Conservation (phyloP, 2,113 vertebrate genomes). For the Nothocercus nigrocapillus region DNA sequence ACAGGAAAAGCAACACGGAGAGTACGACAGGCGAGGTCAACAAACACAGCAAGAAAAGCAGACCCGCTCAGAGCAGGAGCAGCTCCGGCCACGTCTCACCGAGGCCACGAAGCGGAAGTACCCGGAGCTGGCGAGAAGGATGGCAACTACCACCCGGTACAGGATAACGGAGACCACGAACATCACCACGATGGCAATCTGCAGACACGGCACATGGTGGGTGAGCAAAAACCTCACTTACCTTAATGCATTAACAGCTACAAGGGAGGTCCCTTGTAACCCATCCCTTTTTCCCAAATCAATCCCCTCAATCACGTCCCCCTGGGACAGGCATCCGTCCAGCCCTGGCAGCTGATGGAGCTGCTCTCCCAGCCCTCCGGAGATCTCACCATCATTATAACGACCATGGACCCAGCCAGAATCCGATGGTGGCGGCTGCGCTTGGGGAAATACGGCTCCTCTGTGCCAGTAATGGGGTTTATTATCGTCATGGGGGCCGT, state of each 20-base stretch:
- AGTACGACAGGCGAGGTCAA: not conserved
- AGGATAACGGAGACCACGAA: conserved; percentile 64
- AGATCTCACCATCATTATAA: conserved; percentile 58
- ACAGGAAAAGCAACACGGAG: not conserved
- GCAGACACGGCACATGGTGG: accelerated
- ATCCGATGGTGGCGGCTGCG: not conserved
- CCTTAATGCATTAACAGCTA: not conserved
- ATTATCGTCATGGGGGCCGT: conserved; percentile 41
- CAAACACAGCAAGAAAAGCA: not conserved
- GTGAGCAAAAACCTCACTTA: not conserved
- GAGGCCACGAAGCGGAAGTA: conserved; percentile 59
- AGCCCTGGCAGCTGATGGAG: not conserved
- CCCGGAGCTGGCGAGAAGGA: conserved; percentile 49
- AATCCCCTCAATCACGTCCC: not conserved
- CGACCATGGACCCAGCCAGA: conserved; percentile 44
- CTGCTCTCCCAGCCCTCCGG: not conserved
- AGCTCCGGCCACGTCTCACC: conserved; percentile 68
- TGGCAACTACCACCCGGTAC: conserved; percentile 32
- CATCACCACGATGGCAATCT: conserved; percentile 64
- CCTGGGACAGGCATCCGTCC: accelerated
- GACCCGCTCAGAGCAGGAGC: accelerated
- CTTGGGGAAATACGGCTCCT: conserved; percentile 65
- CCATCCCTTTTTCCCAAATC: not conserved
- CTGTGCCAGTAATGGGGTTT: conserved; percentile 55
- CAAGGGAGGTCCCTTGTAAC: not conserved